phyloP scores from a whole-genome alignment of 2,113 vertebrate species.

The Pampusana beccarii region DNA sequence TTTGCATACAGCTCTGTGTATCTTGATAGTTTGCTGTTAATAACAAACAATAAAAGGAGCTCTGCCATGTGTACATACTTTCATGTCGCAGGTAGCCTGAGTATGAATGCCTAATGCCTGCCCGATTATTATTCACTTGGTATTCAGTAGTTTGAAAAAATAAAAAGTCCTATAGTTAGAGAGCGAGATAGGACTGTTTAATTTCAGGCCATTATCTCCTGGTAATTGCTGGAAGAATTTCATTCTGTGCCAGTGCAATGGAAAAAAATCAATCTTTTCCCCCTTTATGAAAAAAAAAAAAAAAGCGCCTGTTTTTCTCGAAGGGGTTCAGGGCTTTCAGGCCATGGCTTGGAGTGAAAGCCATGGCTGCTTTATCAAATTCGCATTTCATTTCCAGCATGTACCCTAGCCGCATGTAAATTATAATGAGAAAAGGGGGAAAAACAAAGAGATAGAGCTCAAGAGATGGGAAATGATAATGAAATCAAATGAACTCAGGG shows the following conservation, averaged over 20 bases:
- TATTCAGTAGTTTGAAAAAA: slow-evolving; percentile 52
- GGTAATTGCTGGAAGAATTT: slow-evolving; percentile 74
- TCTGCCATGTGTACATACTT: slow-evolving; percentile 10
- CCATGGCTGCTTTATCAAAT: slow-evolving; percentile 57
- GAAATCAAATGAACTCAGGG: slow-evolving; percentile 60
- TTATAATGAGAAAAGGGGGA: slow-evolving; percentile 66
- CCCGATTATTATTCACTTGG: slow-evolving; percentile 63
- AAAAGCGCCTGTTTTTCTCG: neutral
- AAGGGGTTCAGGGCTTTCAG: slow-evolving; percentile 61
- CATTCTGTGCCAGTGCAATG: slow-evolving; percentile 42
- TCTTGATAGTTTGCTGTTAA: neutral
- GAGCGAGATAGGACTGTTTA: slow-evolving; percentile 70
- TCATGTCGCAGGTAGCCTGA: slow-evolving; percentile 56
- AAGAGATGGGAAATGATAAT: slow-evolving; percentile 59
- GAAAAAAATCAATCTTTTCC: slow-evolving; percentile 13
- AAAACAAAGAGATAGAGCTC: slow-evolving; percentile 64
- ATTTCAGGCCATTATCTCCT: slow-evolving; percentile 72
- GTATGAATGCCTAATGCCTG: slow-evolving; percentile 53
- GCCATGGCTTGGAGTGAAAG: slow-evolving; percentile 6
- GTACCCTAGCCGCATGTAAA: slow-evolving; percentile 38
- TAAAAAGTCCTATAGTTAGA: slow-evolving; percentile 51
- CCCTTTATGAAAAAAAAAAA: neutral
- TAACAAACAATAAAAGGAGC: slow-evolving; percentile 43
- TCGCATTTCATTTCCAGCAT: slow-evolving; percentile 61
- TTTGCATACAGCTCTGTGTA: neutral